Percentiles rank a stretch among this genome's conserved stretches.
Conservation (phyloP, 2,888 invertebrate species). For the Zeuzera pyrina region DNA sequence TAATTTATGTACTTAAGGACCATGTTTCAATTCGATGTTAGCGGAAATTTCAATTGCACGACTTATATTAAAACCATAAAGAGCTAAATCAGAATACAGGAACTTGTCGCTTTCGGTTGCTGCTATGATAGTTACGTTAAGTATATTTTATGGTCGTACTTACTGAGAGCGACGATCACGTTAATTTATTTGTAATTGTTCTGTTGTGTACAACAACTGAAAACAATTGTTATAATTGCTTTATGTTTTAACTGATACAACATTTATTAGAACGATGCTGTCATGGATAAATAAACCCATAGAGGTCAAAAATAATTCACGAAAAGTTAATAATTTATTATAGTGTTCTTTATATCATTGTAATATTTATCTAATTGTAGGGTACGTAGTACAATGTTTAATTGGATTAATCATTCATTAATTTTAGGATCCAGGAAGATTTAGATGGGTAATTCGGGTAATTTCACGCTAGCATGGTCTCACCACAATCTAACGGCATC, state of each 20-base stretch:
- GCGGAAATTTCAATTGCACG: conserved; percentile 59
- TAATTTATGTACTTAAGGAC: too few relatives aligned
- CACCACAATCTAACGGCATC: too few relatives aligned
- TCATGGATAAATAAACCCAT: conserved; percentile 14
- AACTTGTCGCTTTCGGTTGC: conserved; percentile 42
- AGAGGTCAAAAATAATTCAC: conserved; percentile 14
- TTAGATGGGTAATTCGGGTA: too few relatives aligned
- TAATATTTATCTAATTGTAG: too few relatives aligned
- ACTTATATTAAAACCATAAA: conserved; percentile 47
- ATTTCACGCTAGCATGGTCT: too few relatives aligned
- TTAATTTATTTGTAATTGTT: conserved; percentile 22
- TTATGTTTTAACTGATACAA: conserved; percentile 19
- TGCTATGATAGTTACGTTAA: conserved; percentile 11
- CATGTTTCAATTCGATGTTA: conserved; percentile 27
- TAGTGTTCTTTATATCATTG: too few relatives aligned
- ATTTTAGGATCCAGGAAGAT: too few relatives aligned
- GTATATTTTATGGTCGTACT: background rate
- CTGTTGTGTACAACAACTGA: conserved; percentile 15
- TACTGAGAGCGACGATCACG: conserved; percentile 4
- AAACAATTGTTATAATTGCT: conserved; percentile 13
- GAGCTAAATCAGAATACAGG: conserved; percentile 33
- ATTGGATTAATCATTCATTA: too few relatives aligned
- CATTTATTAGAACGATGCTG: conserved; percentile 20
- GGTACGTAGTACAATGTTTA: too few relatives aligned
- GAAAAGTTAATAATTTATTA: too few relatives aligned